Evolutionary conservation across 2,113 vertebrate species (phyloP), one percentile per base, ranked within the genome.

Genomic region (Hippocampus guttulatus): DNA sequence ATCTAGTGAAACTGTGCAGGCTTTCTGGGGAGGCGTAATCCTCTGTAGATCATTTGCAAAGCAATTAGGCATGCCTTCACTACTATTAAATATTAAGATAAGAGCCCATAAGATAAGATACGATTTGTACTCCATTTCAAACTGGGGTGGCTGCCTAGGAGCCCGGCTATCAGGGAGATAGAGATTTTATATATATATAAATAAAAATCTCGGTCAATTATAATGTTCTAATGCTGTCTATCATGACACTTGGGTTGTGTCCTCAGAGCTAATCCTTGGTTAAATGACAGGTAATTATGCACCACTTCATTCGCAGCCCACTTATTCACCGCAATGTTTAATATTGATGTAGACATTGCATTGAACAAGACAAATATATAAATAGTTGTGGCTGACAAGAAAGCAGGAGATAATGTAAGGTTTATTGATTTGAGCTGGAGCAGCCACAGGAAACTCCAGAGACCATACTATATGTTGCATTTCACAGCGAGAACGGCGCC

Each of bases 11-110:
- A 84, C 2, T 20, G 38, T 52, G 79, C 75, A 74, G 67, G 79
- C 78, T 81, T 83, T 86, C 77, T 81, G 70, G 77, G 71, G 71
- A 75, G 76, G 61, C 71, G 66, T 87, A 86, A 89, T 90, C 89
- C 90, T 91, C 83, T 87, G 86, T 80, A 88, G 82, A 88, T 91
- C 80, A 88, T 89, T 88, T 88, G 83, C 85, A 87, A 87, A 86
- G 87, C 84, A 89, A 90, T 89, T 91, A 90, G 72, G 77, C 90
- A 90, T 88, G 85, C 88, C 82, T 78, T 73, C 72, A 73, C 77
- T 71, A 83, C 87, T 86, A 88, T 88, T 89, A 89, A 84, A 85
- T 76, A 86, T 77, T 71, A 84, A 88, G 87, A 89, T 88, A 91
- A 88, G 79, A 81, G 86, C 83, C 64, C 68, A 71, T 33, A 71